Evolutionary conservation across 2,888 invertebrate species (phyloP).

Genomic region (Tipula vernalis): DNA sequence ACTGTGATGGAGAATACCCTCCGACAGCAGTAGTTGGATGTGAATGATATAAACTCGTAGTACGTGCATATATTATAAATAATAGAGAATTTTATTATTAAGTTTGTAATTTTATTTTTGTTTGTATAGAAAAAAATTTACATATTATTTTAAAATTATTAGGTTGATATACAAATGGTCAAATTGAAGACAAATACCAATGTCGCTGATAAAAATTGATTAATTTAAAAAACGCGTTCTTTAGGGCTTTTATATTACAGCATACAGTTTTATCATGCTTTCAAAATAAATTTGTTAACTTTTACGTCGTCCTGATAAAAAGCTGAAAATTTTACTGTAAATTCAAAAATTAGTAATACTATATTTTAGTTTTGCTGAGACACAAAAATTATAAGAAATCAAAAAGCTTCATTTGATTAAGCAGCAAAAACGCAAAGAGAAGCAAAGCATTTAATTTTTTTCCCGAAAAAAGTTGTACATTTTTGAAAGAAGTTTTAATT

Average conservation of each 20-base stretch:
- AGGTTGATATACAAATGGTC: not conserved
- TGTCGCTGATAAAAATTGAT: too few relatives aligned
- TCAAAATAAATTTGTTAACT: not conserved
- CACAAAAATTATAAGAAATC: not conserved
- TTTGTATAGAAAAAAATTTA: not conserved
- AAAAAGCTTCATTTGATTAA: not conserved
- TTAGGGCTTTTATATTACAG: too few relatives aligned
- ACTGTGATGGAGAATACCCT: too few relatives aligned
- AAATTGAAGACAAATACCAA: too few relatives aligned
- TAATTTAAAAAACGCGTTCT: too few relatives aligned
- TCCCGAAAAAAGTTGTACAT: not conserved
- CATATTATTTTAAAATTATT: not conserved
- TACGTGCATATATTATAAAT: not conserved
- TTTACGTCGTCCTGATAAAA: not conserved
- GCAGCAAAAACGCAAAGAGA: not conserved
- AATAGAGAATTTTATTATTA: not conserved
- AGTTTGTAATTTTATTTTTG: not conserved
- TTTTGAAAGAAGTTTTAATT: not conserved
- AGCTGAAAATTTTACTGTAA: not conserved
- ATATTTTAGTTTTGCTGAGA: not conserved
- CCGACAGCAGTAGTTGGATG: too few relatives aligned
- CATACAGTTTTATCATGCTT: too few relatives aligned
- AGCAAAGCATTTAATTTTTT: not conserved
- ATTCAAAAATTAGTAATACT: not conserved
- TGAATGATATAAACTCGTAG: too few relatives aligned